Conservation (phyloP, 2,888 invertebrate species). For the Synergus japonicus region DNA sequence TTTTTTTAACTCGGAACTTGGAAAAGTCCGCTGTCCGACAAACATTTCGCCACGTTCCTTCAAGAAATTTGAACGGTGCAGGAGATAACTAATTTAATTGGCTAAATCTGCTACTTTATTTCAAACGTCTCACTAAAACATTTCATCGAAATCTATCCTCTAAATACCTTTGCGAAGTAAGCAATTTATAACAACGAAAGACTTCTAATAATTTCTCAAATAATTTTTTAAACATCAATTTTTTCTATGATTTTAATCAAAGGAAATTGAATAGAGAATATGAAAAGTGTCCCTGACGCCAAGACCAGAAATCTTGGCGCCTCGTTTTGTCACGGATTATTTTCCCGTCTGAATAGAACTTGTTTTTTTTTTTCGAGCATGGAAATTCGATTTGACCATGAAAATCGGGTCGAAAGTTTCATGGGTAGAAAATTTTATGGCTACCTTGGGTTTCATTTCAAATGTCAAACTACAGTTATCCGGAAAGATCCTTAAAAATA, state of each 20-base stretch:
- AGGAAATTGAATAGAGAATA: background rate
- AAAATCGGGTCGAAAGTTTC: background rate
- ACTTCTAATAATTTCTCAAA: background rate
- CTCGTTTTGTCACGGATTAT: background rate
- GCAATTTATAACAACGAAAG: background rate
- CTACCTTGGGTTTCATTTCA: background rate
- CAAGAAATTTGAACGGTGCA: background rate
- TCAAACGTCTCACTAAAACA: background rate
- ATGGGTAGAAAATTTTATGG: background rate
- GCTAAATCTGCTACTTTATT: slow-evolving; percentile 11
- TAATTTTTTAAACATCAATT: background rate
- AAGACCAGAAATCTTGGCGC: background rate
- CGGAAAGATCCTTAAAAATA: background rate
- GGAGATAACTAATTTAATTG: slow-evolving; percentile 6
- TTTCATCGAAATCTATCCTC: background rate
- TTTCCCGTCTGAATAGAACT: background rate
- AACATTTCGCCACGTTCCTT: slow-evolving; percentile 16
- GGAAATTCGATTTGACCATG: background rate
- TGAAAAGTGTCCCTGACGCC: background rate
- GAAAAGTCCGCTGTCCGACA: slow-evolving; percentile 9
- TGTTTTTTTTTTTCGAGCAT: slow-evolving; percentile 4
- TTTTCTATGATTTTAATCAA: background rate
- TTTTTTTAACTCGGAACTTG: slow-evolving; percentile 21
- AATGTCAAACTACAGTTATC: background rate
- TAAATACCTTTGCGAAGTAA: background rate